Percentiles rank a stretch among this genome's conserved stretches.
These are phyloP conservation scores for Pseudeuparius sepicola DNA, from an alignment of 2,888 invertebrate genomes.

Conservation along the genomic window DNA sequence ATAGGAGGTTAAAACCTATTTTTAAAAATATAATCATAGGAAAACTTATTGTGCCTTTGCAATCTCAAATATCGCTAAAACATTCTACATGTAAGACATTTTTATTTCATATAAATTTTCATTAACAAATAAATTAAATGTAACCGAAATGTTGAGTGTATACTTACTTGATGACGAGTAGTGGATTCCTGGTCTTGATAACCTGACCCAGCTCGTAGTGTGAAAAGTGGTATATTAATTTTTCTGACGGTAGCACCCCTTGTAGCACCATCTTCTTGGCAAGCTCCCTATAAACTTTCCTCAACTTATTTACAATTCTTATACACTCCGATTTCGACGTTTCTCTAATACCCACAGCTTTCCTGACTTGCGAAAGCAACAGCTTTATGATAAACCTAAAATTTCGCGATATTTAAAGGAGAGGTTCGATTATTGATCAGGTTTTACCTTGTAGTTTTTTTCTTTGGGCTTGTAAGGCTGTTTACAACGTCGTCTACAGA, in stretches of 20 bases:
- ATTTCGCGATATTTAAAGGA: constrained; percentile 13
- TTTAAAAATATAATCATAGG: too few species aligned
- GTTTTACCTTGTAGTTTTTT: constrained; percentile 39
- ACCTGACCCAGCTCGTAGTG: constrained; percentile 52
- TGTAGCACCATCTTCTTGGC: constrained; percentile 48
- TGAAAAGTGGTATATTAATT: constrained; percentile 59
- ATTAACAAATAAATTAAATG: not conserved
- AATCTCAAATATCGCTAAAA: too few species aligned
- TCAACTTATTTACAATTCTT: constrained; percentile 46
- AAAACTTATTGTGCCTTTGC: too few species aligned
- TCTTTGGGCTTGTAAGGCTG: constrained; percentile 43
- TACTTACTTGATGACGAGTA: constrained; percentile 51
- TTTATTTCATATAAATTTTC: too few species aligned
- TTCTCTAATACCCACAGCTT: constrained; percentile 55
- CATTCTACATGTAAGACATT: too few species aligned
- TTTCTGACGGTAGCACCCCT: constrained; percentile 53
- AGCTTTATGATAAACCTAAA: constrained; percentile 50
- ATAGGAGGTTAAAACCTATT: too few species aligned
- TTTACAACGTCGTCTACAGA: constrained; percentile 42
- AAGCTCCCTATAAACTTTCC: constrained; percentile 48
- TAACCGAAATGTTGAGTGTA: not conserved
- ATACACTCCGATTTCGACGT: constrained; percentile 53
- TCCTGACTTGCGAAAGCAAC: constrained; percentile 50
- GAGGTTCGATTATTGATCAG: not conserved
- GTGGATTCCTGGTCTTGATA: constrained; percentile 44